Evolutionary conservation across 2,113 vertebrate genomes (phyloP).

Genomic region (Etheostoma spectabile): DNA sequence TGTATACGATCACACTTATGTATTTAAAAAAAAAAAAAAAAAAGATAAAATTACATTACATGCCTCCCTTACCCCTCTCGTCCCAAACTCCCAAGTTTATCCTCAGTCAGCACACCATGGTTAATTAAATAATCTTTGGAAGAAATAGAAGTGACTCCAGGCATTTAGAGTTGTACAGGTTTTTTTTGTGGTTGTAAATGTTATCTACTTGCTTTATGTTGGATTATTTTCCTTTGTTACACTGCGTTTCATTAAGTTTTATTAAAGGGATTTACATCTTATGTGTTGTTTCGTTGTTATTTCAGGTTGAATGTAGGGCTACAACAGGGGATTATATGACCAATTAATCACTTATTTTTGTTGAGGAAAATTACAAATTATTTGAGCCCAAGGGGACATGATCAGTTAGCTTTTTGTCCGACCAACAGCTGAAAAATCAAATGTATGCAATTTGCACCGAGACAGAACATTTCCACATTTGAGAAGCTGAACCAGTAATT

Average conservation of each 20-base stretch:
- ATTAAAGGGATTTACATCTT: slow-evolving; percentile 92
- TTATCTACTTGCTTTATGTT: slow-evolving; percentile 86
- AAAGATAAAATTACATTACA: slow-evolving; percentile 64
- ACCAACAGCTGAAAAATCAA: too few relatives aligned
- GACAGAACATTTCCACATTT: too few relatives aligned
- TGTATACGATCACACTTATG: slow-evolving; percentile 73
- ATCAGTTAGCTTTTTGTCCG: too few relatives aligned
- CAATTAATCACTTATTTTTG: not conserved
- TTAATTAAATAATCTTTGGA: slow-evolving; percentile 63
- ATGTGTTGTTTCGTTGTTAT: not conserved
- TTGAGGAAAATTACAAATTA: too few relatives aligned
- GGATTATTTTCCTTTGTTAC: slow-evolving; percentile 86
- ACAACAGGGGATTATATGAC: not conserved
- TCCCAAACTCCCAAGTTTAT: slow-evolving; percentile 37
- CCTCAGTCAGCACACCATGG: slow-evolving; percentile 66
- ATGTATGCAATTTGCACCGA: too few relatives aligned
- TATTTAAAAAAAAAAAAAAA: slow-evolving; percentile 65
- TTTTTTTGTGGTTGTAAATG: slow-evolving; percentile 92
- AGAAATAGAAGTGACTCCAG: slow-evolving; percentile 81
- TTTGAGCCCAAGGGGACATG: too few relatives aligned
- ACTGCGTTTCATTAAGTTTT: slow-evolving; percentile 89
- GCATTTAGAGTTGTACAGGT: slow-evolving; percentile 87
- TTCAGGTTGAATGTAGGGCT: not conserved
- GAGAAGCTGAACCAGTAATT: too few relatives aligned
- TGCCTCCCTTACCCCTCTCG: slow-evolving; percentile 53